Conservation (phyloP, 1,140 invertebrate species). For the Bicyclus anynana region DNA sequence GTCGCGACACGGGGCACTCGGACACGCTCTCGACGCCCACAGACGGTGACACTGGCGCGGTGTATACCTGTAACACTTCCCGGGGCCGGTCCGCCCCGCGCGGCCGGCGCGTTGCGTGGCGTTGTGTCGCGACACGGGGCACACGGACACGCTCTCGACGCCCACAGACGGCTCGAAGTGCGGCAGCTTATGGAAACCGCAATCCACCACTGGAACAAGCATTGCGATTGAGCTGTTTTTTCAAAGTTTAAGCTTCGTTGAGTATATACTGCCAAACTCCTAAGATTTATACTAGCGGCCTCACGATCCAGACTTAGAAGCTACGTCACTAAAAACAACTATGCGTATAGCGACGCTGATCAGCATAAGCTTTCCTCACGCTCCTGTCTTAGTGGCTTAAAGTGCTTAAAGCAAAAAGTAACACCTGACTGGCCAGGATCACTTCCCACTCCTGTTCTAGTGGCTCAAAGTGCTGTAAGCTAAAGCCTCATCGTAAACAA, state of each 20-base stretch:
- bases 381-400: too few relatives aligned
- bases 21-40: slow-evolving; percentile 92
- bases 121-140: slow-evolving; percentile 92
- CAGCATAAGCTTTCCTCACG: too few relatives aligned
- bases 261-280: too few relatives aligned
- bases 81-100: slow-evolving; percentile 90
- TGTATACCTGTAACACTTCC: slow-evolving; percentile 86
- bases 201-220: slow-evolving; percentile 89
- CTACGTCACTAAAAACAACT: slow-evolving; percentile 90
- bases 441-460: too few relatives aligned
- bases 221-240: background rate
- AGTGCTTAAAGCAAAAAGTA: too few relatives aligned
- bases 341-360: too few relatives aligned
- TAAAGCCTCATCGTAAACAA: slow-evolving; percentile 85
- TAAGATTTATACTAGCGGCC: too few relatives aligned
- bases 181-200: slow-evolving; percentile 97
- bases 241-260: too few relatives aligned
- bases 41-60: slow-evolving; percentile 54
- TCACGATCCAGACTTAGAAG: too few relatives aligned
- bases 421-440: too few relatives aligned
- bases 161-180: slow-evolving; percentile 92
- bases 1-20: slow-evolving; percentile 90
- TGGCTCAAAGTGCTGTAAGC: too few relatives aligned
- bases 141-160: slow-evolving; percentile 90
- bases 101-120: slow-evolving; percentile 95